Evolutionary conservation across 2,888 invertebrate genomes (phyloP), one percentile per base, ranked within the genome.

Genomic region (Drosophila rubida): DNA sequence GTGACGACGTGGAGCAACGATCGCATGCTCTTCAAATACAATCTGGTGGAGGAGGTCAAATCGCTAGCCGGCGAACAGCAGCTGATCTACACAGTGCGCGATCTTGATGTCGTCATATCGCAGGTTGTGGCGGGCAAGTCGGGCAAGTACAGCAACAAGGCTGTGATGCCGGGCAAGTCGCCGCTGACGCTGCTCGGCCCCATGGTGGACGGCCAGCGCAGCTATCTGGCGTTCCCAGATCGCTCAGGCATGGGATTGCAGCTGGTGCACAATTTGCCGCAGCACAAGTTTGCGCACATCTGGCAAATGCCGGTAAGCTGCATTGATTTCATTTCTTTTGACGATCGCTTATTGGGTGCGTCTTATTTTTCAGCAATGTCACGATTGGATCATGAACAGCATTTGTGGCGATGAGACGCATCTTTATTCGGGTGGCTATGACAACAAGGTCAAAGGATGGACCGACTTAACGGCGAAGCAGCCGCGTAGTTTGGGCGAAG

Each of bases 381-480:
- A 92, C 65, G 91, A 91, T 60, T 85, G 91, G 90, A 92, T 92
- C 48, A 87, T 92, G 7, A 92, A 90, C 55, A 76, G 87, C 13
- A 85, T 92, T 45, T 90, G 90, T 45, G 91, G 90, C 0, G 77
- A 84, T 48, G 91, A 90, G 0, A 66, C 78, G 14, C 45, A 55
- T 35, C 45, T 92, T 23, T 92, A 90, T 70, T 89, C 91, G 8
- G 92, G 90, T 19, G 92, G 92, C 39, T 92, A 90, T 58, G 92
- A 92, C 69, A 91, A 89, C 9, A 90, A 88, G 54, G 89, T 92
- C 0, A 92, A 92, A 69, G 90, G 88, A n/a, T 92, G 91, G 91
- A 80, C 80, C 3, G 75, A 89, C 25, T 71, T 91, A 32, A 89
- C 78, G 2, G 80, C 81, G 13, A 14, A 69, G 8, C 72, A 79